phyloP scores from a whole-genome alignment of 1,140 invertebrate genomes.

The Pseudomyrmex gracilis region DNA sequence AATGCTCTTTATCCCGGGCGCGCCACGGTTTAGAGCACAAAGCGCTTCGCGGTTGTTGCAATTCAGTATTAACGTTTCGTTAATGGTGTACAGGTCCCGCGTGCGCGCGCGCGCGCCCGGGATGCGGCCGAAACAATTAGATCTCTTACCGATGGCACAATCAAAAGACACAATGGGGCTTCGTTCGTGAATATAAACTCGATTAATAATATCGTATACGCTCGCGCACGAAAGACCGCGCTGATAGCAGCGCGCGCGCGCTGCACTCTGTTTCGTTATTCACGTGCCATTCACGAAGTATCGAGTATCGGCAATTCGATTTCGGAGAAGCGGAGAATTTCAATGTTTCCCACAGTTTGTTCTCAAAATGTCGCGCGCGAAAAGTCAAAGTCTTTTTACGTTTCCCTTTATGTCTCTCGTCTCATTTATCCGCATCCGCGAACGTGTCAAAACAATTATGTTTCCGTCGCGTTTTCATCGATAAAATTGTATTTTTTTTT shows the following conservation, averaged over 20 bases:
- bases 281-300: background rate
- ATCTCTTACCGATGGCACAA: conserved; percentile 54
- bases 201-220: conserved; percentile 49
- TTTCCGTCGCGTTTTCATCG: background rate
- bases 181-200: conserved; percentile 38
- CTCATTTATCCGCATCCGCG: too few species aligned
- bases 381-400: too few species aligned
- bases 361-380: too few species aligned
- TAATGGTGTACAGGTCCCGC: conserved; percentile 29
- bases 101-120: conserved; percentile 19
- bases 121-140: conserved; percentile 49
- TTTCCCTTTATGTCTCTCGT: too few species aligned
- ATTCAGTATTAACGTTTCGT: conserved; percentile 58
- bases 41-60: conserved; percentile 49
- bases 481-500: background rate
- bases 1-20: conserved; percentile 35
- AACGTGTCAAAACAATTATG: too few species aligned
- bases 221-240: conserved; percentile 19
- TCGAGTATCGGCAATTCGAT: conserved; percentile 14
- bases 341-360: too few species aligned
- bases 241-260: background rate
- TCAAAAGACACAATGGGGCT: conserved; percentile 50
- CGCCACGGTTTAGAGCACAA: conserved; percentile 42
- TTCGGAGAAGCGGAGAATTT: background rate
- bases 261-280: conserved; percentile 36